phyloP scores from a whole-genome alignment of 2,797 vertebrate species.

The Eupleurogrammus muticus region DNA sequence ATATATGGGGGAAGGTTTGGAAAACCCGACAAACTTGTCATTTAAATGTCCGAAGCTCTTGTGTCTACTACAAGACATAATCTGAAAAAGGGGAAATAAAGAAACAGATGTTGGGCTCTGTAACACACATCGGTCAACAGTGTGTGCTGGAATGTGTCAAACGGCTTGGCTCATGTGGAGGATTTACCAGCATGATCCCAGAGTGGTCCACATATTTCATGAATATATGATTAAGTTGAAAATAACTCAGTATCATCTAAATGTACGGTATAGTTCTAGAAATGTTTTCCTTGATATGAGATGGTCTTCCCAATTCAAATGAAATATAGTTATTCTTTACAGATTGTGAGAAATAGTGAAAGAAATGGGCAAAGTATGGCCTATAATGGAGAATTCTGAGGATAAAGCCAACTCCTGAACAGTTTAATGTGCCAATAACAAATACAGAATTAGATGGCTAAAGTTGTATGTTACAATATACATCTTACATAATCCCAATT shows the following conservation, averaged over 20 bases:
- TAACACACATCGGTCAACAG: background rate
- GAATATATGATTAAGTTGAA: background rate
- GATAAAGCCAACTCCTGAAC: background rate
- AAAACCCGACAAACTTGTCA: conserved; percentile 34
- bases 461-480: too few relatives aligned
- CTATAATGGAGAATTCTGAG: background rate
- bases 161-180: background rate
- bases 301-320: background rate
- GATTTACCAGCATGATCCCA: background rate
- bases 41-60: conserved; percentile 28
- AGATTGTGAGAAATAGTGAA: background rate
- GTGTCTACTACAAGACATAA: conserved; percentile 33
- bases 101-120: conserved; percentile 48
- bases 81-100: conserved; percentile 33
- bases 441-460: too few relatives aligned
- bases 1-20: conserved; percentile 47
- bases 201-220: background rate
- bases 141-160: conserved; percentile 36
- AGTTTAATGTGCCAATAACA: too few relatives aligned
- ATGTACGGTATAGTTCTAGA: background rate
- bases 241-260: background rate
- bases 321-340: too few relatives aligned
- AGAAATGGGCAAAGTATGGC: background rate
- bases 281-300: background rate
- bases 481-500: too few relatives aligned